phyloP scores from a whole-genome alignment of 2,113 vertebrate genomes.

The Panurus biarmicus region DNA sequence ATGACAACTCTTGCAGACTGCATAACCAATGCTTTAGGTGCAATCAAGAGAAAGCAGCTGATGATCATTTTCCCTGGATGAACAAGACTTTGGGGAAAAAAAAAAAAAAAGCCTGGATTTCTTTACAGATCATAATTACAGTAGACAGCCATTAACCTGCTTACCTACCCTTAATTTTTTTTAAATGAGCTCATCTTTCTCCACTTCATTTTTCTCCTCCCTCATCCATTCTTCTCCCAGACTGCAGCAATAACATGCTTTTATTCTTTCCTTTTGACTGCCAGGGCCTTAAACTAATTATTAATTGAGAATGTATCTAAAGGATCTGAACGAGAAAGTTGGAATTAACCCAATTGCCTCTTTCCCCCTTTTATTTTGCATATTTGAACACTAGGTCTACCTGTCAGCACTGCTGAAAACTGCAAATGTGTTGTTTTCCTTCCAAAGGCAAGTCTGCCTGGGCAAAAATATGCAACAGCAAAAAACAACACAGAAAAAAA shows the following conservation, averaged over 20 bases:
- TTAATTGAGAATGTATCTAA: constrained; percentile 55
- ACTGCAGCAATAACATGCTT: constrained; percentile 33
- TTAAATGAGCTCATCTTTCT: constrained; percentile 19
- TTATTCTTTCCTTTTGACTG: constrained; percentile 51
- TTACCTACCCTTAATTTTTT: constrained; percentile 33
- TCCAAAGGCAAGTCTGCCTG: neutral
- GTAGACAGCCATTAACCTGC: neutral
- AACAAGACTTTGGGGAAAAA: neutral
- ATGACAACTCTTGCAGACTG: neutral
- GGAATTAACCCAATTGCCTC: constrained; percentile 42
- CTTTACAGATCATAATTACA: constrained; percentile 17
- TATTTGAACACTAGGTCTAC: neutral
- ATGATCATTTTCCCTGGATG: neutral
- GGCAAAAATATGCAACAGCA: neutral
- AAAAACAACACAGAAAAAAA: neutral
- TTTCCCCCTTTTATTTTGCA: neutral
- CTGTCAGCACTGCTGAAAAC: neutral
- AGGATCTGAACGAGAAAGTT: constrained; percentile 32
- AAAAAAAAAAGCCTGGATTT: neutral
- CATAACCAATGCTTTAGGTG: neutral
- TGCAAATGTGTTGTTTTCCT: neutral
- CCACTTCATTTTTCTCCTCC: constrained; percentile 25
- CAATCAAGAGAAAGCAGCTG: neutral
- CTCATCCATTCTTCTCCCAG: constrained; percentile 29
- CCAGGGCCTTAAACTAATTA: constrained; percentile 45